These are phyloP conservation scores for Tenthredo livida DNA, from an alignment of 2,888 invertebrate genomes.

Conservation along the genomic window DNA sequence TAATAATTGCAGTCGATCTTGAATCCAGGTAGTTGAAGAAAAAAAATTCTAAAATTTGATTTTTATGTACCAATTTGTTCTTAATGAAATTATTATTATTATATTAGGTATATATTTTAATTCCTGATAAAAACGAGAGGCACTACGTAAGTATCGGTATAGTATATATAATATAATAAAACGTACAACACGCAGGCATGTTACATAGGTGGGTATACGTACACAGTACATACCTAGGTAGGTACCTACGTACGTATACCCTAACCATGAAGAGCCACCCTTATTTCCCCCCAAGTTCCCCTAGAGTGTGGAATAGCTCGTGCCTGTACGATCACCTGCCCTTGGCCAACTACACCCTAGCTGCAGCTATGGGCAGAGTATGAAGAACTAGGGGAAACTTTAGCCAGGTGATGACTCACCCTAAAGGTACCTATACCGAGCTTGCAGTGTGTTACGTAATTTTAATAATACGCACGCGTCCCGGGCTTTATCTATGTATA, in stretches of 20 bases:
- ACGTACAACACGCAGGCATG: not conserved
- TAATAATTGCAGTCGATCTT: too few relatives aligned
- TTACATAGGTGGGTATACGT: not conserved
- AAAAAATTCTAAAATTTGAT: not conserved
- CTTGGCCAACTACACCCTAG: constrained; percentile 48
- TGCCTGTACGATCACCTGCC: constrained; percentile 55
- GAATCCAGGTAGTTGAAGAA: not conserved
- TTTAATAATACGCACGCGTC: constrained; percentile 48
- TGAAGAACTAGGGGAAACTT: constrained; percentile 28
- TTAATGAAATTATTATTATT: too few relatives aligned
- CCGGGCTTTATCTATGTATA: not conserved
- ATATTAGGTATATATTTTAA: too few relatives aligned
- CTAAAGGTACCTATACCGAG: constrained; percentile 52
- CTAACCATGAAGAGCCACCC: constrained; percentile 24
- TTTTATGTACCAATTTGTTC: not conserved
- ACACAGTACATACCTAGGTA: not conserved
- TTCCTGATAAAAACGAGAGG: too few relatives aligned
- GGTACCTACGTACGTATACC: not conserved
- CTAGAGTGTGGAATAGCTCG: constrained; percentile 47
- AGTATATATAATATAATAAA: not conserved
- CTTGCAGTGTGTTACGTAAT: constrained; percentile 41
- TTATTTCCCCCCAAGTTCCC: constrained; percentile 8
- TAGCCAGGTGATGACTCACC: constrained; percentile 76
- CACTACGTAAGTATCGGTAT: not conserved
- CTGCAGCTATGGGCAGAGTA: not conserved